A percentile compares a stretch with the other conserved stretches of the same genome.
phyloP scores from a whole-genome alignment of 1,140 invertebrate species.

The Spodoptera litura region DNA sequence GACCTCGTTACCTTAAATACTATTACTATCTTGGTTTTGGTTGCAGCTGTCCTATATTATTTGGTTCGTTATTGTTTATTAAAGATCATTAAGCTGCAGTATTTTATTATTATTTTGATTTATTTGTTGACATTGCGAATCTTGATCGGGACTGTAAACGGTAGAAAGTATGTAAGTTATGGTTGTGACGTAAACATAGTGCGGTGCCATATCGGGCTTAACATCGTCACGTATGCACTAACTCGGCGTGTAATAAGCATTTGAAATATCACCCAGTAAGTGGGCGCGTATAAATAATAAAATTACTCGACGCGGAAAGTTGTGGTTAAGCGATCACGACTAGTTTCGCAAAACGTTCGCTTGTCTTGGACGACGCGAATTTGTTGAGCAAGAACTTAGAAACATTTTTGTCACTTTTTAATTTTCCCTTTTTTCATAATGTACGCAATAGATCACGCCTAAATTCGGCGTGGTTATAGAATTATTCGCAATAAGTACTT shows the following conservation, averaged over 20 bases:
- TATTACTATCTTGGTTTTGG: slow-evolving; percentile 7
- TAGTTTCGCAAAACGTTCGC: slow-evolving; percentile 74
- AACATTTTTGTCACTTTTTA: slow-evolving; percentile 57
- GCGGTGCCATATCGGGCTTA: slow-evolving; percentile 31
- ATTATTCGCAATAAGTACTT: slow-evolving; percentile 21
- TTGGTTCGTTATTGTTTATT: background rate
- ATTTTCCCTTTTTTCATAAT: slow-evolving; percentile 25
- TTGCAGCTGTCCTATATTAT: slow-evolving; percentile 1
- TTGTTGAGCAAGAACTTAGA: slow-evolving; percentile 72
- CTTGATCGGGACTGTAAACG: background rate
- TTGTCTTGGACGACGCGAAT: slow-evolving; percentile 65
- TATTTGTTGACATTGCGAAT: background rate
- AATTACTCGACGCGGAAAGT: slow-evolving; percentile 72
- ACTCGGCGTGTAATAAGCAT: slow-evolving; percentile 56
- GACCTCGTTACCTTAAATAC: slow-evolving; percentile 23
- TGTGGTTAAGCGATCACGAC: slow-evolving; percentile 78
- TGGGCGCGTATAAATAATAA: slow-evolving; percentile 62
- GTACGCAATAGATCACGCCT: slow-evolving; percentile 52
- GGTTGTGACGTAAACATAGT: slow-evolving; percentile 7
- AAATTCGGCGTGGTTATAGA: slow-evolving; percentile 19
- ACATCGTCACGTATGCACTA: slow-evolving; percentile 54
- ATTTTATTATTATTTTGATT: background rate
- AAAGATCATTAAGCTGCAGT: background rate
- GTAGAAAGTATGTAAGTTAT: slow-evolving; percentile 21
- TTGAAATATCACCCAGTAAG: slow-evolving; percentile 68